Evolutionary conservation across 1,140 invertebrate species (phyloP), one percentile per base, ranked within the genome.

Genomic region (Coelopa frigida): DNA sequence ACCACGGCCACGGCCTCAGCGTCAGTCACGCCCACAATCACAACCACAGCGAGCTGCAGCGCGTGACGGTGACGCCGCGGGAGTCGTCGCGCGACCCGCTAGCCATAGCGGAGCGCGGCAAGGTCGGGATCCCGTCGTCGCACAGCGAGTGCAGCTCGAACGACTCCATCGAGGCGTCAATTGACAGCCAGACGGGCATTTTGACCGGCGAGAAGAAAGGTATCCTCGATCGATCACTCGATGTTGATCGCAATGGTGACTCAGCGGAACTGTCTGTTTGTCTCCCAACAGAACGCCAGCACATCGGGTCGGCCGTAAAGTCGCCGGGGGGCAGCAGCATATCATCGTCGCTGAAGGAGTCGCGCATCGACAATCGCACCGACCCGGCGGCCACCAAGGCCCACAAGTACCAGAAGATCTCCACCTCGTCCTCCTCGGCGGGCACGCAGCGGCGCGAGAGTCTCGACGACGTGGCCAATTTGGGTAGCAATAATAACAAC

Each of bases 111-210:
- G 67, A 70, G 52, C 46, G 62, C 40, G 67, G 66, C 41, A 70
- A 70, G 60, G 62, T 69, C 47, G 67, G 67, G 22, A 58, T 69
- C 27, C 66, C 62, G 23, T 67, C 66, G 27, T 69, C 66, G 21
- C 64, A 69, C 44, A 70, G 66, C 41, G 67, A 70, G 52, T 69
- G 66, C 44, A 70, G 66, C 51, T 69, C 66, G 12, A 69, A 70
- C 52, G 67, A 69, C 44, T 70, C 67, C 8, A 55, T 66, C 20
- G 63, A 70, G 41, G 63, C 61, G 24, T 55, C 56, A 10, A 58
- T 69, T 18, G 66, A 69, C 50, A 70, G 67, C 47, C 64, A 70
- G 38, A 66, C 55, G 11, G 61, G 61, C 18, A 56, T 69, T 39
- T 47, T 52, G 61, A 73, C 51, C 57, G 56, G 52, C 48, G 69